Conservation (phyloP, 2,888 invertebrate species). For the Ochropleura leucogaster region DNA sequence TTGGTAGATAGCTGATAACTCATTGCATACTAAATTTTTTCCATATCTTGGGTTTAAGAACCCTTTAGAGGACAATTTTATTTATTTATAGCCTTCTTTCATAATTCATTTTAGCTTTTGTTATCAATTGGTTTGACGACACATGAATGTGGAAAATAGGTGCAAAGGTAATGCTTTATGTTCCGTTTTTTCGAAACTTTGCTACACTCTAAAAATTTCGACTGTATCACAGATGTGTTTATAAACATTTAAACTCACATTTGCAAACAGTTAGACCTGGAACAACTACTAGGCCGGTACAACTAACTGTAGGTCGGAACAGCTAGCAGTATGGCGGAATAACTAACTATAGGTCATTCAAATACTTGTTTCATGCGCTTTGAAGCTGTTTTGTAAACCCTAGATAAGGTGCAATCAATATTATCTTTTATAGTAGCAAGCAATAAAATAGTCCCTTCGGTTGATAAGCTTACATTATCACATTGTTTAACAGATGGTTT, state of each 20-base stretch:
- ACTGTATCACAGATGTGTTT: not conserved
- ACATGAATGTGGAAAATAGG: not conserved
- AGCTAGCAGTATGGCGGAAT: not conserved
- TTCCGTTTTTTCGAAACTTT: not conserved
- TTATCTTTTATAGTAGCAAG: constrained; percentile 10
- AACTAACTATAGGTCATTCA: not conserved
- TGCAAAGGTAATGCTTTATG: not conserved
- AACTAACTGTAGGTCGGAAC: too few species aligned
- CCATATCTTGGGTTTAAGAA: too few species aligned
- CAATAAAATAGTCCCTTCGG: not conserved
- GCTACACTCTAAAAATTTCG: not conserved
- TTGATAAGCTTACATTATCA: constrained; percentile 27
- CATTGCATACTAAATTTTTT: too few species aligned
- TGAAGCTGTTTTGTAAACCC: not conserved
- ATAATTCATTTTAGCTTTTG: too few species aligned
- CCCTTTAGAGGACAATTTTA: too few species aligned
- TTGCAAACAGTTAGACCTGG: too few species aligned
- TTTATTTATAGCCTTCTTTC: too few species aligned
- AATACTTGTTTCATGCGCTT: not conserved
- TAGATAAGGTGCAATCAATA: constrained; percentile 19
- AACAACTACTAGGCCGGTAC: too few species aligned
- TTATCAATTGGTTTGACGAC: too few species aligned
- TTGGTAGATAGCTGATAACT: too few species aligned
- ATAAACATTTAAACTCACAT: not conserved
- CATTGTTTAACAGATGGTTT: not conserved